A percentile compares a stretch with the other conserved stretches of the same genome.
phyloP scores from a whole-genome alignment of 1,140 invertebrate genomes.

The Brachionus calyciflorus region DNA sequence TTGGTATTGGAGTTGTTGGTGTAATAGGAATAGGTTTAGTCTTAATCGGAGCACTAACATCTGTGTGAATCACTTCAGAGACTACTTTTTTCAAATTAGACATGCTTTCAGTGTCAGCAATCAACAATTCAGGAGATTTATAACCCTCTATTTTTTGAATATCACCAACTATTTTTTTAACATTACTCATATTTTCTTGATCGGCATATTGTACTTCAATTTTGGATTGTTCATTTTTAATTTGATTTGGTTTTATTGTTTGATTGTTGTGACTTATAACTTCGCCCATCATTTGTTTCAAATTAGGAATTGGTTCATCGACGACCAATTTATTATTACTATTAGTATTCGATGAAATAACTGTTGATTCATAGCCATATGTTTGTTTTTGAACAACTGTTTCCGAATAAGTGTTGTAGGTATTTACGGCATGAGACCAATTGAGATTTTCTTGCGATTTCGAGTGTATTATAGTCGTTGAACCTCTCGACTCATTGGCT shows the following conservation, averaged over 20 bases:
- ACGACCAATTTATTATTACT: background rate
- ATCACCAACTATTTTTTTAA: conserved; percentile 1
- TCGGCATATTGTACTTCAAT: background rate
- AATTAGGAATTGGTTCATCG: background rate
- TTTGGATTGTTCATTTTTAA: background rate
- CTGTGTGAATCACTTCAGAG: conserved; percentile 36
- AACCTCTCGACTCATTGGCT: background rate
- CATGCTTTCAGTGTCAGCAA: background rate
- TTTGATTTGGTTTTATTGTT: background rate
- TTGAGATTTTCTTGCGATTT: conserved; percentile 6
- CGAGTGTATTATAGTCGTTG: background rate
- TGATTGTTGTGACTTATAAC: background rate
- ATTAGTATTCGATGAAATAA: background rate
- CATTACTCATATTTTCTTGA: background rate
- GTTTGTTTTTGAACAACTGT: conserved; percentile 1
- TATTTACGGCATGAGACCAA: conserved; percentile 4
- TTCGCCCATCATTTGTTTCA: conserved; percentile 13
- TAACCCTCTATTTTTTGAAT: conserved; percentile 14
- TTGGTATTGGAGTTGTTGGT: too few relatives aligned
- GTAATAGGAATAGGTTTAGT: background rate
- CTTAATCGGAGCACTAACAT: conserved; percentile 1
- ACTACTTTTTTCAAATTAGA: conserved; percentile 29
- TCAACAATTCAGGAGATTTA: background rate
- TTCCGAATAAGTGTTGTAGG: conserved; percentile 16
- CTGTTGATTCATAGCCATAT: background rate